Base-by-base conservation (phyloP, 2,888 invertebrate genomes). In the Brachyptera risi region DNA sequence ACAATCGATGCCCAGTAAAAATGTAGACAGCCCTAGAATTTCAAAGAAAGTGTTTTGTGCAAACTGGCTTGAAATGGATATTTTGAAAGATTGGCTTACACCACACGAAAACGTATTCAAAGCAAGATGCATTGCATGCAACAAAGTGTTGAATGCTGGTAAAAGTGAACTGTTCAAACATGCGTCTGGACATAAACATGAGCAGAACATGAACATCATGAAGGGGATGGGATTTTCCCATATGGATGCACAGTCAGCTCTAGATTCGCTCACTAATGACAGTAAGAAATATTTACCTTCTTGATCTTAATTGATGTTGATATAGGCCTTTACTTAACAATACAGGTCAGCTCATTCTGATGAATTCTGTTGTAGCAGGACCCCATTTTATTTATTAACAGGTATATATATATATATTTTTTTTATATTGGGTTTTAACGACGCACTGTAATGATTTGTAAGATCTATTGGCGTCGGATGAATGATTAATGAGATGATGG, bases 141-240 rank as follows among this genome's bases (percentile, higher is more conserved):
- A 69, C 63, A 68, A 68, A 61, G 68, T 68, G 21, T 65, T 71
- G 23, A 68, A 69, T 62, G 69, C 70, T 38, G 71, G 71, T n/a
- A 71, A 71, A 63, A 71, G 71, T 64, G 71, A 71, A 60, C 65
- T 71, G 31, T 68, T 70, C 63, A 71, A 71, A 58, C 71, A 71
- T 66, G 70, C 70, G n/a, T 66, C 69, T 13, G 69, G 70, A 11
- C 68, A 68, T 37, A 70, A 69, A 60, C 71, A 71, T 60, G 63
- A 44, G 11, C 61, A 59, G 11, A 54, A 61, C 19, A 38, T 65
- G 9, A 56, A 59, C 56, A 59, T 54, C 7, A 49, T 63, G 24
- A 61, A 7, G 5, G 31, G 31, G 11, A 31, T 31, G 5, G 31
- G 31, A 5, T 31, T 31, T 31, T 7, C 31, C 5, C 5, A 31